Evolutionary conservation across 2,888 invertebrate genomes (phyloP).

Genomic region (Watsonalla binaria): DNA sequence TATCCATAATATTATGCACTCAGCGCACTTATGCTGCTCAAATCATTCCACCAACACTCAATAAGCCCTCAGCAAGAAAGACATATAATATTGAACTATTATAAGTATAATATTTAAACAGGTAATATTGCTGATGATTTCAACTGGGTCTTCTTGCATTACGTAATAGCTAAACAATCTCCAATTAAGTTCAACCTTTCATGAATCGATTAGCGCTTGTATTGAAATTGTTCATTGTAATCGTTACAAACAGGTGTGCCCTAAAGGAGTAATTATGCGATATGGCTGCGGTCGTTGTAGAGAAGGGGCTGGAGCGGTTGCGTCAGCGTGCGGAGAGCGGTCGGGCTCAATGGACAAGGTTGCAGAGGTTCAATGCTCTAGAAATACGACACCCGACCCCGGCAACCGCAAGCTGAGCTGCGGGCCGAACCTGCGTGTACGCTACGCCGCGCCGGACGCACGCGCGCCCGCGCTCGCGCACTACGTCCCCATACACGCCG

Average conservation of each 20-base stretch:
- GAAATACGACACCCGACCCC: conserved; percentile 75
- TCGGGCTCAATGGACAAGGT: conserved; percentile 76
- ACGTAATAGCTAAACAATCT: conserved; percentile 47
- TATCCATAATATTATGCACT: conserved; percentile 2
- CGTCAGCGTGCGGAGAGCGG: conserved; percentile 74
- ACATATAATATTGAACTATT: too few species aligned
- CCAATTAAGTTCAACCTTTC: conserved; percentile 68
- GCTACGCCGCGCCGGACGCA: conserved; percentile 21
- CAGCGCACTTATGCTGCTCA: background rate
- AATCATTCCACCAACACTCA: too few species aligned
- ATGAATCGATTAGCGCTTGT: conserved; percentile 54
- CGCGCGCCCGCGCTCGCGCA: conserved; percentile 16
- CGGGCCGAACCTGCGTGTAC: conserved; percentile 38
- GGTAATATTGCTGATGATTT: background rate
- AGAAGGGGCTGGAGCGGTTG: conserved; percentile 73
- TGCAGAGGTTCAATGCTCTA: conserved; percentile 78
- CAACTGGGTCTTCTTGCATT: conserved; percentile 25
- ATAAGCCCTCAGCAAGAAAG: too few species aligned
- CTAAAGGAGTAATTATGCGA: conserved; percentile 73
- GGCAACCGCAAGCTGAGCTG: conserved; percentile 50
- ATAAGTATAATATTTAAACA: too few species aligned
- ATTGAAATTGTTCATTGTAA: conserved; percentile 55
- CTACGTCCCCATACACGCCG: conserved; percentile 20
- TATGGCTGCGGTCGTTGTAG: conserved; percentile 54
- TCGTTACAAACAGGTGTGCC: conserved; percentile 66